Evolutionary conservation across 1,140 invertebrate genomes (phyloP).

Genomic region (Rhopalosiphum padi): DNA sequence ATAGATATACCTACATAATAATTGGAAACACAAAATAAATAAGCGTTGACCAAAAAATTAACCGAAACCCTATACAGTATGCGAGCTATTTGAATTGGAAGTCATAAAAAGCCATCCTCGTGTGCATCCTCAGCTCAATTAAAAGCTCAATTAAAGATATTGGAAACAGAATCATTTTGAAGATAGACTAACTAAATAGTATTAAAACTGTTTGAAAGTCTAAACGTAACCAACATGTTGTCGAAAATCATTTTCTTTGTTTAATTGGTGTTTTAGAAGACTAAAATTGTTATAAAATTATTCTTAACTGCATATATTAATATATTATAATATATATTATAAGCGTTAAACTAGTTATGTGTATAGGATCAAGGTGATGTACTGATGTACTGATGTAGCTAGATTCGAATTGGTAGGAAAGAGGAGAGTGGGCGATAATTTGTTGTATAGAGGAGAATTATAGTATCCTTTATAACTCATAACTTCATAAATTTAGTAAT

Average conservation of each 20-base stretch:
- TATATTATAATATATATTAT: neutral
- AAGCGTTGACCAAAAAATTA: neutral
- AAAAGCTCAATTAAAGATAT: neutral
- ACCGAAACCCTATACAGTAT: neutral
- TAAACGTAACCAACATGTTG: neutral
- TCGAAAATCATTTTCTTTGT: neutral
- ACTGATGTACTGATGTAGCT: neutral
- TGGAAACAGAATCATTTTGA: neutral
- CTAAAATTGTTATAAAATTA: neutral
- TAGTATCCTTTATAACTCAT: too few relatives aligned
- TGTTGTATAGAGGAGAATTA: neutral
- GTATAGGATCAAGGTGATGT: neutral
- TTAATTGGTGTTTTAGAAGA: neutral
- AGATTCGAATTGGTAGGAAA: neutral
- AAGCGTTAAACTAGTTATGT: neutral
- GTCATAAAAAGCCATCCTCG: neutral
- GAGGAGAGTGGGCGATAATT: neutral
- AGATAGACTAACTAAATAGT: too few relatives aligned
- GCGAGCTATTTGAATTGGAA: neutral
- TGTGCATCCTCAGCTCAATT: neutral
- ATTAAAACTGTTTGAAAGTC: neutral
- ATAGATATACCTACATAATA: neutral
- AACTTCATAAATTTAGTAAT: neutral
- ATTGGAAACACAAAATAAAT: neutral
- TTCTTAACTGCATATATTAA: neutral